A percentile compares a stretch with the other conserved stretches of the same genome.
Conservation (phyloP, 2,113 vertebrate genomes). For the Pelvicachromis taeniatus region DNA sequence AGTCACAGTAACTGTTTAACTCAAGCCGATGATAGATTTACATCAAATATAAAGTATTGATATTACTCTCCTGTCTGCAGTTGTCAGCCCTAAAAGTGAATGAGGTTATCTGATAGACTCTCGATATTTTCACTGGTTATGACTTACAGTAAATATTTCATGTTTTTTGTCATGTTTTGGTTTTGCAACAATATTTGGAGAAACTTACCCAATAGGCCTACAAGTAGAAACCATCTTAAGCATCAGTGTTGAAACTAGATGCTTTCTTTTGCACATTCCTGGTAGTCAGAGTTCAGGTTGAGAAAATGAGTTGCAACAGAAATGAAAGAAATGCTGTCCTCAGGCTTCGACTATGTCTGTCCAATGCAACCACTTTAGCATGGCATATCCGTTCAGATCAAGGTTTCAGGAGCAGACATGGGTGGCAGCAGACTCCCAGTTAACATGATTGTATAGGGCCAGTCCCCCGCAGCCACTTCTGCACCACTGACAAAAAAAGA, state of each 20-base stretch:
- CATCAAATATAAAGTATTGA: neutral
- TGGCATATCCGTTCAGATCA: slow-evolving; percentile 14
- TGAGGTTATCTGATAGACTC: neutral
- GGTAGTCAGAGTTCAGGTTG: neutral
- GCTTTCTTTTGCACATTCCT: neutral
- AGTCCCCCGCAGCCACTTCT: neutral
- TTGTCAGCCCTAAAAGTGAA: neutral
- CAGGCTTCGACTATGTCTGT: neutral
- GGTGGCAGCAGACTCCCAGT: slow-evolving; percentile 17
- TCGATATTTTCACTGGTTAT: neutral
- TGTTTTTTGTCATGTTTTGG: neutral
- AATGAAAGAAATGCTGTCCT: neutral
- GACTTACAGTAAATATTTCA: neutral
- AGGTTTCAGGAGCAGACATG: slow-evolving; percentile 17
- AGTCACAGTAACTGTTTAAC: neutral
- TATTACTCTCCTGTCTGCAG: neutral
- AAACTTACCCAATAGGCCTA: neutral
- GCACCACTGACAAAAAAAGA: neutral
- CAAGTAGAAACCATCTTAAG: neutral
- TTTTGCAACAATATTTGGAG: neutral
- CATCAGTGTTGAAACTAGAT: neutral
- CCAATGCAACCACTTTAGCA: neutral
- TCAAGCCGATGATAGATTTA: neutral
- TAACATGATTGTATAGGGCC: slow-evolving; percentile 14
- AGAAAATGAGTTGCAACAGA: neutral